Evolutionary conservation across 2,888 invertebrate species (phyloP).

Genomic region (Drosophila meridiana): DNA sequence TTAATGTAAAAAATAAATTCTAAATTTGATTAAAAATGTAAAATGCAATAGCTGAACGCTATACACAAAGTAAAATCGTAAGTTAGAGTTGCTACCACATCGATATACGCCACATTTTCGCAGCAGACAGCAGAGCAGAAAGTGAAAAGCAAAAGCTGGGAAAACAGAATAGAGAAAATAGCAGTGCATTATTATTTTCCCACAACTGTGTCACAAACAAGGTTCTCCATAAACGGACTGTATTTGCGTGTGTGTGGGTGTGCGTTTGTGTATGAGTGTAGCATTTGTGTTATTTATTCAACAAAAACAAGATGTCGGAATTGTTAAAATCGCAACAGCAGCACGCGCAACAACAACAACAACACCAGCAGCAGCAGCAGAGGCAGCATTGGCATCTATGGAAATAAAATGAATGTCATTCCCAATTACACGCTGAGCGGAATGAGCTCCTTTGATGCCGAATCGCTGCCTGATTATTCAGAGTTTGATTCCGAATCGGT

Average conservation of each 20-base stretch:
- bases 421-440: conserved; percentile 85
- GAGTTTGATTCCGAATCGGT: conserved; percentile 87
- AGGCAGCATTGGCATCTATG: conserved; percentile 61
- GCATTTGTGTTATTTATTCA: conserved; percentile 41
- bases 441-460: conserved; percentile 86
- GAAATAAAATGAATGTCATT: conserved; percentile 69
- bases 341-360: conserved; percentile 57
- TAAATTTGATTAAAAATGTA: conserved; percentile 51
- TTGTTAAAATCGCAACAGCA: conserved; percentile 55
- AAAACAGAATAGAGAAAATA: conserved; percentile 76
- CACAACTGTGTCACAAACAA: conserved; percentile 53
- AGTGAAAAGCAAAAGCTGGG: conserved; percentile 61
- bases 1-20: conserved; percentile 44
- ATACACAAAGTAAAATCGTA: conserved; percentile 51
- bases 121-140: conserved; percentile 42
- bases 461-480: conserved; percentile 86
- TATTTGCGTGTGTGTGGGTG: conserved; percentile 18
- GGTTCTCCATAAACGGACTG: conserved; percentile 45
- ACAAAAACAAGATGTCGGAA: conserved; percentile 52
- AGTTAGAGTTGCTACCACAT: conserved; percentile 49
- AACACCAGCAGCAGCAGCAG: conserved; percentile 49
- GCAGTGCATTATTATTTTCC: conserved; percentile 53
- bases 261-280: conserved; percentile 16
- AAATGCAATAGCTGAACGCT: conserved; percentile 38
- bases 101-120: conserved; percentile 62